Base-by-base conservation (phyloP, 2,888 invertebrate genomes). In the Eupithecia exiguata region DNA sequence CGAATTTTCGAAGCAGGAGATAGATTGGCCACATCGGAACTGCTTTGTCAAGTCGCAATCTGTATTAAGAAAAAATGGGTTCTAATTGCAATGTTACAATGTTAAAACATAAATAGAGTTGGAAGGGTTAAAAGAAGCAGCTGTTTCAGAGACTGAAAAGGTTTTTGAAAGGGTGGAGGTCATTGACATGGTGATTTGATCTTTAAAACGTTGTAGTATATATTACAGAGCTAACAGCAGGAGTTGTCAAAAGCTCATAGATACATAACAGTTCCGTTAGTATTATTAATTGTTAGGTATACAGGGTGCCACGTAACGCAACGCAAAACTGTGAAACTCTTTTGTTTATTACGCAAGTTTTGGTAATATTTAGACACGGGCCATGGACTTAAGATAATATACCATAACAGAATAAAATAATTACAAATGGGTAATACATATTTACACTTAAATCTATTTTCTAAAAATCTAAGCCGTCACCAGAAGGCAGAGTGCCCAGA, bases 21-120 rank as follows among this genome's bases (percentile, higher is more conserved):
- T 96, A 68, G 95, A 94, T 82, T 97, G 96, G 67, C 97, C 96
- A 85, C 97, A 97, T 69, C 96, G 96, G 87, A 97, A 97, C 87
- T 96, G 95, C 73, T 95, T 96, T 61, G 94, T 92, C 78, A 96
- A 89, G 88, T 97, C 95, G 85, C 97, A 97, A 76, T 93, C 97
- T 97, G 49, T 25, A 63, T 21, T 12, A 40, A 14, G 49, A 9
- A 35, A 71, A 21, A 70, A 25, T n/a, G n/a, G 10, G 18, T 18
- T 46, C 18, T 46, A 3, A 18, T 3, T 30, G 4, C 30, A 30
- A 46, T 46, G 46, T 46, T 30, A 30, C 30, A 30, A 46, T 46
- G 46, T 46, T 7, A 18, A 46, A 46, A 18, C 46, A 46, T 6
- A 46, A 46, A 46, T 18, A 46, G 46, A 43, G 43, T 43, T 43